phyloP scores from a whole-genome alignment of 2,113 vertebrate genomes.

The Sciurus niger region DNA sequence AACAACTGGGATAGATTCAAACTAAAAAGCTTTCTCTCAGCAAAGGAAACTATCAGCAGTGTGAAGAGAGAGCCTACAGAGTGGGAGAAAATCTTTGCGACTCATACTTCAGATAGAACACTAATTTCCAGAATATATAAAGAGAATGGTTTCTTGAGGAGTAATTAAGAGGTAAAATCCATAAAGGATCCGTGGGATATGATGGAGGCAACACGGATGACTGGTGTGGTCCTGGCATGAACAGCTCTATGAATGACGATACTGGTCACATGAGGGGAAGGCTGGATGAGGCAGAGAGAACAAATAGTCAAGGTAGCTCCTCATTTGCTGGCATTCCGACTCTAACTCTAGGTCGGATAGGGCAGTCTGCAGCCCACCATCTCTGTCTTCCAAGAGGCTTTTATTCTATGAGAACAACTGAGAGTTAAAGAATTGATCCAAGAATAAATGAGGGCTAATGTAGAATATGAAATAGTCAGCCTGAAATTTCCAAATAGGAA shows the following conservation, averaged over 20 bases:
- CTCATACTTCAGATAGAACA: too few relatives aligned
- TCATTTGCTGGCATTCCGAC: neutral
- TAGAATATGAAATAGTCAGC: neutral
- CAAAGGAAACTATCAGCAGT: too few relatives aligned
- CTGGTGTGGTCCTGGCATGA: neutral
- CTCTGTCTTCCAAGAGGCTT: neutral
- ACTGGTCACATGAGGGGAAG: neutral
- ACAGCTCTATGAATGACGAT: neutral
- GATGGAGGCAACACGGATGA: neutral
- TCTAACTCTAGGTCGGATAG: neutral
- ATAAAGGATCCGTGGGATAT: neutral
- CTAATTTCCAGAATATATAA: too few relatives aligned
- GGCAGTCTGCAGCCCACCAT: neutral
- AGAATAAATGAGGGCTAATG: neutral
- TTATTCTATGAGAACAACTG: neutral
- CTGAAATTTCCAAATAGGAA: constrained; percentile 2
- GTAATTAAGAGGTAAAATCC: constrained; percentile 9
- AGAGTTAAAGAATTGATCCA: neutral
- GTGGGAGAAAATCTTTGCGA: too few relatives aligned
- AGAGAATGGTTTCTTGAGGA: neutral
- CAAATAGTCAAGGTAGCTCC: neutral
- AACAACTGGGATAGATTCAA: too few relatives aligned
- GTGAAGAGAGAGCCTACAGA: too few relatives aligned
- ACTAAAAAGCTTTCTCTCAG: too few relatives aligned
- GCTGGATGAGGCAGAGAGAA: neutral